A percentile compares a stretch with the other conserved stretches of the same genome.
phyloP scores from a whole-genome alignment of 92 coral and sea anemone species.

The Epizoanthus stellaris region DNA sequence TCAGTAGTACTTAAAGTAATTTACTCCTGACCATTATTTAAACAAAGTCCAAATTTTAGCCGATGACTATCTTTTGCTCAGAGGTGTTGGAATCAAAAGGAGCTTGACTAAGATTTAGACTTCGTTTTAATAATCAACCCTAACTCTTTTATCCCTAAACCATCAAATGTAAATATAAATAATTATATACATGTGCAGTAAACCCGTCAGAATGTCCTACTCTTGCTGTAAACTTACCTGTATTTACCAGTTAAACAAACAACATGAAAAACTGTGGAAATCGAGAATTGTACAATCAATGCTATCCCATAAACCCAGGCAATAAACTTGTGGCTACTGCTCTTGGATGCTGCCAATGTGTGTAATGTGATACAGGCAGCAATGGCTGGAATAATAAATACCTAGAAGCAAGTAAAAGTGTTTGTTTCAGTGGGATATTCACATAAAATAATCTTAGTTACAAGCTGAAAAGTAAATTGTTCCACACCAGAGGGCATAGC shows the following conservation, averaged over 20 bases:
- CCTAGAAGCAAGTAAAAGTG: conserved; percentile 40
- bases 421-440: neutral
- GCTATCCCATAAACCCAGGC: conserved; percentile 88
- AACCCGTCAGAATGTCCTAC: neutral
- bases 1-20: no score
- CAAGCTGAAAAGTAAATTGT: no score
- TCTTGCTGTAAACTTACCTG: conserved; percentile 58
- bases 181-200: no score
- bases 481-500: neutral
- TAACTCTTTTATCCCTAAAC: no score
- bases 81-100: no score
- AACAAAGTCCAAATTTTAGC: no score
- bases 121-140: no score
- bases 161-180: no score
- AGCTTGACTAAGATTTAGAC: no score
- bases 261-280: conserved; percentile 87
- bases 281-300: conserved; percentile 70
- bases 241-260: conserved; percentile 71
- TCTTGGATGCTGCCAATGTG: conserved; percentile 55
- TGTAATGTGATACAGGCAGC: conserved; percentile 68
- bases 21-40: no score
- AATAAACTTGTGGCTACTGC: conserved; percentile 71
- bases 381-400: conserved; percentile 84
- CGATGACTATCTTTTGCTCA: no score
- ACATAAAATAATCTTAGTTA: no score